These are phyloP conservation scores for Harmothoe impar DNA, from an alignment of 2,888 invertebrate genomes.

Conservation along the genomic window DNA sequence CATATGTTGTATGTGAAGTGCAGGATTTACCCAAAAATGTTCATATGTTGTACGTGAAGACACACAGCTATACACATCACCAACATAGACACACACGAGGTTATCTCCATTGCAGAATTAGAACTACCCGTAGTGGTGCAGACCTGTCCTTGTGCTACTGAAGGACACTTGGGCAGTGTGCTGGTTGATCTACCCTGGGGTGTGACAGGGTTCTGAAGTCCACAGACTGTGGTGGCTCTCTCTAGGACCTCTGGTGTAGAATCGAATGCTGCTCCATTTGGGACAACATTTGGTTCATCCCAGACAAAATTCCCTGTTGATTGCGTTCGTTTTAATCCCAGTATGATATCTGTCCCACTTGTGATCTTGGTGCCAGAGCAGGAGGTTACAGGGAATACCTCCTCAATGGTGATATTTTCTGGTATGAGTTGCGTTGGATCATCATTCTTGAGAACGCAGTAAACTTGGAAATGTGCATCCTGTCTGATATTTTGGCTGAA, in stretches of 20 bases:
- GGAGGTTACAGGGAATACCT: background rate
- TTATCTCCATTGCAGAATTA: no score
- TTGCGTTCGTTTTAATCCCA: background rate
- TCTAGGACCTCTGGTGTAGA: background rate
- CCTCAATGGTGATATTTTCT: conserved; percentile 1
- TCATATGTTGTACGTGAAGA: no score
- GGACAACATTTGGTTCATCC: background rate
- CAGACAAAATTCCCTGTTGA: background rate
- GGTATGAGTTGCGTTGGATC: background rate
- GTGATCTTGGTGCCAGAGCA: background rate
- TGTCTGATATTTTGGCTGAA: background rate
- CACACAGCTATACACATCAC: no score
- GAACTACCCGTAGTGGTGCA: background rate
- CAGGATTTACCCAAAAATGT: no score
- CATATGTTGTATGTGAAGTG: no score
- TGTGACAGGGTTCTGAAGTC: background rate
- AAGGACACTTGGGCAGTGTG: background rate
- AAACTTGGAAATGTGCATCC: background rate
- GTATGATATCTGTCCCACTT: background rate
- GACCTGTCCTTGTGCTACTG: no score
- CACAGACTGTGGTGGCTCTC: background rate
- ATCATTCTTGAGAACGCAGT: conserved; percentile 25
- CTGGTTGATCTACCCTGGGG: background rate
- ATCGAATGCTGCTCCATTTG: background rate
- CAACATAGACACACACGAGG: no score